Base-by-base conservation (phyloP, 2,113 vertebrate species). In the Progne subis region DNA sequence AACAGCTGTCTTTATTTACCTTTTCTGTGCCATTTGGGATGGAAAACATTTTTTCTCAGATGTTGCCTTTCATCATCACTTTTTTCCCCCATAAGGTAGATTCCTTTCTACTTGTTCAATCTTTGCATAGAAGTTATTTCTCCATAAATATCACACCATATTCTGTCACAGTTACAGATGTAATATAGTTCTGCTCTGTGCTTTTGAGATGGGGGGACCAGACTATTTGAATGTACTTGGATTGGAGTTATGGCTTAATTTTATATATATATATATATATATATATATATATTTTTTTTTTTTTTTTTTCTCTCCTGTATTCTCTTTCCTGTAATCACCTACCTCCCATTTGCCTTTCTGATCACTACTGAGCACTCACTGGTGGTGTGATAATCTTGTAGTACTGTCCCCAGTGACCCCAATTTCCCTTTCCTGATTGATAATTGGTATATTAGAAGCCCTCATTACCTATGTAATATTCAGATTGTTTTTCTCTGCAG, bases 1-100 rank as follows among this genome's bases (percentile, higher is more conserved):
- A 95, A 88, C 92, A 95, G 80, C 95, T 96, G 94, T 88, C 94
- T 95, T 95, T 92, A 94, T 95, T 97, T 94, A 94, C 88, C 80
- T 94, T 95, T 88, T 83, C 88, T 53, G 28, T 71, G 60, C 86
- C 56, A 67, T 56, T 93, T 80, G 82, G 64, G 76, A 83, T 78
- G 81, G 85, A 74, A 92, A 92, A 71, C 24, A 63, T 77, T 93
- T 94, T 94, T 86, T 93, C 88, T 96, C 76, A 95, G 86, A 83
- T 78, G 82, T 90, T 95, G 71, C 64, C 92, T 95, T 97, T 96
- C 88, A 95, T 96, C 88, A 44, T 50, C 3, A 11, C 29, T 82
- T 91, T 90, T 92, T 92, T 78, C 32, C 25, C 55, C 63, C 39
- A 39, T 90, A 69, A 77, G 34, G 63, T 94, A 93, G 80, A 92